Evolutionary conservation across 2,797 vertebrate genomes (phyloP), one percentile per base, ranked within the genome.

Genomic region (Bradypus variegatus): DNA sequence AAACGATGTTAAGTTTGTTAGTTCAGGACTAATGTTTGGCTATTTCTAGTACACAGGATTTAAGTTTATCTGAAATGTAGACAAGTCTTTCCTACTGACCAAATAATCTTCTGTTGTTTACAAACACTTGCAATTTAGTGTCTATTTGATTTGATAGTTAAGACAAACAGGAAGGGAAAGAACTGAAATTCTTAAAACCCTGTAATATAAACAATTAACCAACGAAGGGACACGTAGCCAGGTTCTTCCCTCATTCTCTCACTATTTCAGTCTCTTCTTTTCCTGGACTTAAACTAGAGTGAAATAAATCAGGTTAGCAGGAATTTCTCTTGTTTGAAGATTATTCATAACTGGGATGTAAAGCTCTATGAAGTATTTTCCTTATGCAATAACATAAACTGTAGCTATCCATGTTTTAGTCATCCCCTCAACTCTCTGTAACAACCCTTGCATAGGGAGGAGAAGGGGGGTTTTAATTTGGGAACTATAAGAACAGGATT

Each of bases 1-100:
- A 92, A 94, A 96, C 93, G 90, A 92, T 86, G 82, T 36, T 75
- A 95, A 85, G 94, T 97, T 97, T 96, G 95, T 93, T 97, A 97
- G 96, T 97, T 97, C 94, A 96, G 38, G 82, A 96, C 92, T 93
- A 96, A 96, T 94, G 91, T 96, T 97, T 97, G 95, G 93, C 91
- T 96, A 75, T 94, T 94, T 93, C 84, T 96, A 94, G 86, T 94
- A 95, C 85, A 93, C 86, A 97, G 93, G 73, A 90, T 94, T 95
- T 92, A 95, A 96, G 92, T 95, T 95, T 96, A 96, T 96, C 97
- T 97, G 93, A 96, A 94, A 95, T 97, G 80, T 89, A 96, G 94
- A 95, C 82, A 91, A 92, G 80, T 6, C 55, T 96, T 97, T 94
- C 90, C n/a, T 90, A 87, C 31, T 91, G 94, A 96, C 83, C 60